Conservation (phyloP, 2,888 invertebrate species). For the Vesta saturnalis region DNA sequence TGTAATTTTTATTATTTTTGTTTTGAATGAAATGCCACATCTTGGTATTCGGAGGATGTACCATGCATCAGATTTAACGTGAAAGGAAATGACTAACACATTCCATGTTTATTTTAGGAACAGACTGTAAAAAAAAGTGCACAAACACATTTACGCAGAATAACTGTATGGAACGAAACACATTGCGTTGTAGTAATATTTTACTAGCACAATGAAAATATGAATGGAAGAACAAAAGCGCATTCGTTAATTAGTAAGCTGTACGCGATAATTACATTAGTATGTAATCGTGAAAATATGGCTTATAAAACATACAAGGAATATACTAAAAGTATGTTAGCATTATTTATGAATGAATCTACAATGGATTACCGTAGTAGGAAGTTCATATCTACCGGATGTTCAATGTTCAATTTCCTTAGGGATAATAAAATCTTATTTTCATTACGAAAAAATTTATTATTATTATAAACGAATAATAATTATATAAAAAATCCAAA, state of each 20-base stretch:
- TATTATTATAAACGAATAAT: too few relatives aligned
- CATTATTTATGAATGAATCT: too few relatives aligned
- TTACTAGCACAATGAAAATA: conserved; percentile 13
- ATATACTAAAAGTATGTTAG: neutral
- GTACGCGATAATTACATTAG: conserved; percentile 12
- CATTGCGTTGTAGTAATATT: conserved; percentile 3
- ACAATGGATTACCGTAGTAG: too few relatives aligned
- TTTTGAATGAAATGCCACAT: conserved; percentile 19
- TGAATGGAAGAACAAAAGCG: conserved; percentile 17
- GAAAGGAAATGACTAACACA: conserved; percentile 32
- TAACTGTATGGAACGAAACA: conserved; percentile 12
- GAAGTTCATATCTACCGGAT: too few relatives aligned
- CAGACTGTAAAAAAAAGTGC: conserved; percentile 26
- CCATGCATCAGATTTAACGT: conserved; percentile 18
- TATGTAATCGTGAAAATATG: neutral
- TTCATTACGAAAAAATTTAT: too few relatives aligned
- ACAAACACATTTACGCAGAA: conserved; percentile 21
- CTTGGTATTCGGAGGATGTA: conserved; percentile 21
- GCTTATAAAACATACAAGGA: neutral
- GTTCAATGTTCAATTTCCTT: too few relatives aligned
- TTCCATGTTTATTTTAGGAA: conserved; percentile 32
- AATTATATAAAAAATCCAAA: too few relatives aligned
- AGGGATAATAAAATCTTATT: too few relatives aligned
- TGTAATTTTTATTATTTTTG: conserved; percentile 18
- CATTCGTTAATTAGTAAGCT: conserved; percentile 3